phyloP scores from a whole-genome alignment of 2,113 vertebrate genomes.

The Rhynchopsitta pachyrhyncha region DNA sequence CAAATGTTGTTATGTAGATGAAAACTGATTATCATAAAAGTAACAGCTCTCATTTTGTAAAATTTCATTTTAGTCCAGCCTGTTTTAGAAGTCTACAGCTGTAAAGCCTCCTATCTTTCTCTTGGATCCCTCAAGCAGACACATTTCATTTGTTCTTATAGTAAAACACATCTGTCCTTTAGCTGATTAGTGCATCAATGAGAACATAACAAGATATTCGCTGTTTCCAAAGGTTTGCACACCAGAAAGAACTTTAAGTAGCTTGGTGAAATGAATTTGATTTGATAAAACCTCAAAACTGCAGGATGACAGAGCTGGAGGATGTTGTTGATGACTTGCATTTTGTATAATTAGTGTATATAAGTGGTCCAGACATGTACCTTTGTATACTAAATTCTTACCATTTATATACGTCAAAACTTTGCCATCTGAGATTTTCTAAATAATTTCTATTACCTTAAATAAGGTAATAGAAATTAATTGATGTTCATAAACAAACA shows the following conservation, averaged over 20 bases:
- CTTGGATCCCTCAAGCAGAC: constrained; percentile 61
- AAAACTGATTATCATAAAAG: constrained; percentile 41
- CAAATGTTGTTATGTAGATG: constrained; percentile 45
- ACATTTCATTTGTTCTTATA: constrained; percentile 45
- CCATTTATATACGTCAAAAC: neutral
- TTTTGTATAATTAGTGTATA: neutral
- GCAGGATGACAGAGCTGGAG: neutral
- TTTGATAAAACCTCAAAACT: constrained; percentile 4
- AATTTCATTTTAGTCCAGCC: constrained; percentile 21
- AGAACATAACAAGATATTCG: constrained; percentile 41
- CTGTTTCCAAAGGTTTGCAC: constrained; percentile 4
- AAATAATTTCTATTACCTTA: neutral
- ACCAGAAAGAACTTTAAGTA: constrained; percentile 44
- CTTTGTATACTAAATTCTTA: neutral
- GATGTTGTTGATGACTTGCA: neutral
- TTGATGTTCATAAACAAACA: neutral
- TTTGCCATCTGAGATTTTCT: neutral
- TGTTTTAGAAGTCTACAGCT: constrained; percentile 30
- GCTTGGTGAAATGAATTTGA: constrained; percentile 9
- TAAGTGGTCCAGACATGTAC: neutral
- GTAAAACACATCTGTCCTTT: constrained; percentile 55
- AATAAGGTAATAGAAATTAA: neutral
- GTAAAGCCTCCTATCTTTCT: constrained; percentile 5
- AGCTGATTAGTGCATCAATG: constrained; percentile 51
- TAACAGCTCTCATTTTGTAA: constrained; percentile 5